phyloP scores from a whole-genome alignment of 2,797 vertebrate species.

The Pangasius larnaudii region DNA sequence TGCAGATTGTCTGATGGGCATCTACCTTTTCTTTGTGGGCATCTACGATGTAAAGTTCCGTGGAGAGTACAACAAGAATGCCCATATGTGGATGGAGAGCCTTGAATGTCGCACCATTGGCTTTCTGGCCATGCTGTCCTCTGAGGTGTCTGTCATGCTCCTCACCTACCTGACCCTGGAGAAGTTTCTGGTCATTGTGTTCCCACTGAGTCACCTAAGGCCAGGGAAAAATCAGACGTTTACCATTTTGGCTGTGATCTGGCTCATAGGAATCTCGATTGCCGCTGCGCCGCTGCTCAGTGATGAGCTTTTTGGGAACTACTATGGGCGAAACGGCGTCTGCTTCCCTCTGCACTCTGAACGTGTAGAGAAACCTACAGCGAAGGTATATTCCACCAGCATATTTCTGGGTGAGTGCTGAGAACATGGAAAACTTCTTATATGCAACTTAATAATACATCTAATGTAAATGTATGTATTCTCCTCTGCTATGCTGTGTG shows the following conservation, averaged over 20 bases:
- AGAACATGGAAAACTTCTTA: background rate
- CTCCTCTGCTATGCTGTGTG: constrained; percentile 28
- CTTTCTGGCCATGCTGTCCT: constrained; percentile 82
- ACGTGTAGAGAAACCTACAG: constrained; percentile 78
- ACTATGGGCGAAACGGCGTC: constrained; percentile 86
- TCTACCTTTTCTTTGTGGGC: constrained; percentile 83
- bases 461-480: background rate
- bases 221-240: constrained; percentile 78
- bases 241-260: constrained; percentile 74
- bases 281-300: constrained; percentile 81
- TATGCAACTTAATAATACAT: background rate
- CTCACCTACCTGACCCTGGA: constrained; percentile 86
- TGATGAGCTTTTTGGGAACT: constrained; percentile 84
- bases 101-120: constrained; percentile 76
- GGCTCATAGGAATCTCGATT: constrained; percentile 81
- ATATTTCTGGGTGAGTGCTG: constrained; percentile 84
- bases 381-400: constrained; percentile 82
- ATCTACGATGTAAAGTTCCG: constrained; percentile 81
- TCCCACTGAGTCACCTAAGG: constrained; percentile 83
- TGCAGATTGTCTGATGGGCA: constrained; percentile 83
- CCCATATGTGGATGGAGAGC: constrained; percentile 84
- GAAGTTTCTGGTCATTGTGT: constrained; percentile 87
- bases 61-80: constrained; percentile 81
- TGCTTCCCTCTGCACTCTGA: constrained; percentile 87
- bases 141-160: constrained; percentile 83